These are phyloP conservation scores for Watsonalla binaria DNA, from an alignment of 2,888 invertebrate species.

Conservation along the genomic window DNA sequence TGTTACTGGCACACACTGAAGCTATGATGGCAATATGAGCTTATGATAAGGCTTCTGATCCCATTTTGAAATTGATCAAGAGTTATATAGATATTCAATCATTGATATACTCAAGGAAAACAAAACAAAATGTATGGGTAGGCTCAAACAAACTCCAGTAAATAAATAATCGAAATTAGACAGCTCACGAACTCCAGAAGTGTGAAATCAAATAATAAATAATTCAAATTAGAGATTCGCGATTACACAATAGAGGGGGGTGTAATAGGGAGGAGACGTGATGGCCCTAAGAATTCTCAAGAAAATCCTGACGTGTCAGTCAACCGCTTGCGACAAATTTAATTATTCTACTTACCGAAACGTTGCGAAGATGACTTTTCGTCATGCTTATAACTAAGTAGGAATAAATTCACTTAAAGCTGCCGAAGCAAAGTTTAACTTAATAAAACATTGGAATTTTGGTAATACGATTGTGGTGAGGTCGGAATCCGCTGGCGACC, in stretches of 20 bases:
- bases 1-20: no score
- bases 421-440: constrained; percentile 76
- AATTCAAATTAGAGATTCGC: constrained; percentile 72
- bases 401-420: constrained; percentile 77
- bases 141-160: constrained; percentile 1
- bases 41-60: no score
- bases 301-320: constrained; percentile 75
- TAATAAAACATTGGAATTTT: constrained; percentile 77
- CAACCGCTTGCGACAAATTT: constrained; percentile 76
- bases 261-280: constrained; percentile 51
- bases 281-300: constrained; percentile 64
- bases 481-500: constrained; percentile 54
- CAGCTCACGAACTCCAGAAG: constrained; percentile 32
- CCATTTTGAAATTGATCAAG: no score
- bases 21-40: no score
- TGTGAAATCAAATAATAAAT: constrained; percentile 73
- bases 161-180: constrained; percentile 3
- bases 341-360: constrained; percentile 78
- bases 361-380: constrained; percentile 77
- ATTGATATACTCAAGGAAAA: no score
- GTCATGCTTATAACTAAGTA: constrained; percentile 75
- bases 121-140: neutral
- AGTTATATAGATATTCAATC: no score
- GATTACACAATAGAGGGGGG: constrained; percentile 60
- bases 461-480: constrained; percentile 69